A percentile compares a stretch with the other conserved stretches of the same genome.
These are phyloP conservation scores for Oreochromis mossambicus DNA, from an alignment of 2,797 vertebrate genomes.

Conservation along the genomic window DNA sequence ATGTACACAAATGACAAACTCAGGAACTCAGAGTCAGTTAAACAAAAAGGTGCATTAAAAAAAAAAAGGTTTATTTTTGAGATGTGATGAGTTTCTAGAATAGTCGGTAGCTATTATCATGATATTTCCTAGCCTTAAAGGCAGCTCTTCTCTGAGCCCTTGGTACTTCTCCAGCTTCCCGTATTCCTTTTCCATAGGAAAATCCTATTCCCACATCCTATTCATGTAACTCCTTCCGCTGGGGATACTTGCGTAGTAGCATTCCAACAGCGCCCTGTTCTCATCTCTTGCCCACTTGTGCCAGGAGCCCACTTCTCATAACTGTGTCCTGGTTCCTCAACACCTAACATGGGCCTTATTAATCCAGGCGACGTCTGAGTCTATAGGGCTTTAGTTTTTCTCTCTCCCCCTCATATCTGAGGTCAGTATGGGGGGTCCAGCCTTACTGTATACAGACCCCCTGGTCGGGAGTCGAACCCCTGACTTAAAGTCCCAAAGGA, in stretches of 20 bases:
- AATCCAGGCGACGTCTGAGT: neutral
- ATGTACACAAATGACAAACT: neutral
- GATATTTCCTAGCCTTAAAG: neutral
- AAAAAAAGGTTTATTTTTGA: neutral
- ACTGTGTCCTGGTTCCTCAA: neutral
- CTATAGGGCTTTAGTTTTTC: neutral
- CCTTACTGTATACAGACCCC: neutral
- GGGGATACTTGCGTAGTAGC: neutral
- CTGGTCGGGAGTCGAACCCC: accelerated
- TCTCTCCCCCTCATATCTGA: neutral
- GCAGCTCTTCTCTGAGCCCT: neutral
- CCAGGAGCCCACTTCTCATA: neutral
- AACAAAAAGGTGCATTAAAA: neutral
- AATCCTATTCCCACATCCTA: neutral
- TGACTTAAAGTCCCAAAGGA: neutral
- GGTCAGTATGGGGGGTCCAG: neutral
- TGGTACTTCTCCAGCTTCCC: neutral
- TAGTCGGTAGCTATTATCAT: accelerated
- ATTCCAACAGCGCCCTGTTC: neutral
- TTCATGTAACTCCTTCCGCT: neutral
- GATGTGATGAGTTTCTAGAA: neutral
- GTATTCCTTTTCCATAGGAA: neutral
- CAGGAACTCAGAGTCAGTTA: neutral
- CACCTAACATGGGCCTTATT: neutral
- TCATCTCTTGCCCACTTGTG: neutral